phyloP scores from a whole-genome alignment of 2,888 invertebrate genomes.

The Vesta saturnalis region DNA sequence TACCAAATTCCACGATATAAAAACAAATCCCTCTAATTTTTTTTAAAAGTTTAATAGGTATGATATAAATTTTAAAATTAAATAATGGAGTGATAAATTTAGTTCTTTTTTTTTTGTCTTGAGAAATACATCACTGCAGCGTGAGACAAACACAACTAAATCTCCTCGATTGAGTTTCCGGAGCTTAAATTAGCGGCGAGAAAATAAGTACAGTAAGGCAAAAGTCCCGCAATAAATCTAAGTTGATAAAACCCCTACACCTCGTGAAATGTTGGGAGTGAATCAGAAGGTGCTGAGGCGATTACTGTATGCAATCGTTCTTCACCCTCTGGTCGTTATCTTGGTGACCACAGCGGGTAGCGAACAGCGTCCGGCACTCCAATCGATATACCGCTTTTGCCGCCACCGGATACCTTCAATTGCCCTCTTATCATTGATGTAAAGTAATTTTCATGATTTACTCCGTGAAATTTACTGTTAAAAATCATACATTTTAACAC shows the following conservation, averaged over 20 bases:
- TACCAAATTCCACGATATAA: too few species aligned
- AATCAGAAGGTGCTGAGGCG: conserved; percentile 45
- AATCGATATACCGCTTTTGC: conserved; percentile 44
- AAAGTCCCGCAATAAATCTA: conserved; percentile 35
- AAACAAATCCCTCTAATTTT: too few species aligned
- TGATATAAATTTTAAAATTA: background rate
- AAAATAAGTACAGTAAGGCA: conserved; percentile 32
- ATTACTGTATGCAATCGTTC: conserved; percentile 47
- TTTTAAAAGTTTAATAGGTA: too few species aligned
- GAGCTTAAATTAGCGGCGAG: conserved; percentile 27
- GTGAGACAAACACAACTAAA: conserved; percentile 16
- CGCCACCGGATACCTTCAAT: conserved; percentile 46
- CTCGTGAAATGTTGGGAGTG: conserved; percentile 36
- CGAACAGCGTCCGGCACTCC: conserved; percentile 41
- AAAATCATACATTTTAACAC: background rate
- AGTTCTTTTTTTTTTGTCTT: background rate
- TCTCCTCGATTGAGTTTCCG: conserved; percentile 21
- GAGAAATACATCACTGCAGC: conserved; percentile 8
- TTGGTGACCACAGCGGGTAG: conserved; percentile 43
- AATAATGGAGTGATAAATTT: background rate
- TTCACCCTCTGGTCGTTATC: conserved; percentile 45
- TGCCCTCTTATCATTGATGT: conserved; percentile 42
- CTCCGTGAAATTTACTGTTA: conserved; percentile 21
- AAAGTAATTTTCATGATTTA: conserved; percentile 38
- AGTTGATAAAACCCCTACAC: conserved; percentile 40